Percentiles rank a stretch among this genome's conserved stretches.
Evolutionary conservation across 2,113 vertebrate species (phyloP).

Genomic region (Gopherus evgoodei): DNA sequence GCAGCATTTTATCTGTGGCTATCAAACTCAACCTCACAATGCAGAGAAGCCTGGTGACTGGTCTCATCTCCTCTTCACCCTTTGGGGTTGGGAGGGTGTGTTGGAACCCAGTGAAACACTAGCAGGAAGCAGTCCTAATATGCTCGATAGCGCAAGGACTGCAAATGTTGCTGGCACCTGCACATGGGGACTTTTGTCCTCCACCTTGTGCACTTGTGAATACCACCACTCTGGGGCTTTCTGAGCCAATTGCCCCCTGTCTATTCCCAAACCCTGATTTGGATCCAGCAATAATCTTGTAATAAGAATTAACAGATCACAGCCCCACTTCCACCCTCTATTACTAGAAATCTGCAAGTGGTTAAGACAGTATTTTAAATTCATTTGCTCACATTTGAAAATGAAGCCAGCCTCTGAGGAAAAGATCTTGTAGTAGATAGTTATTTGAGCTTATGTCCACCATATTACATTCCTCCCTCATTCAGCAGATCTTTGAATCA

Average conservation of each 20-base stretch:
- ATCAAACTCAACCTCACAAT: neutral
- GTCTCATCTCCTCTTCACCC: neutral
- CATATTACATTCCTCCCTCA: neutral
- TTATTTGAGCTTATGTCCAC: neutral
- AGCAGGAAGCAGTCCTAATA: neutral
- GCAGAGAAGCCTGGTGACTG: neutral
- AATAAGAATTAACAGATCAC: neutral
- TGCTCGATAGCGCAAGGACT: neutral
- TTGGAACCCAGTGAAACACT: neutral
- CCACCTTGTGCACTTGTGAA: neutral
- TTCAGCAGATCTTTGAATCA: neutral
- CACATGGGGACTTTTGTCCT: neutral
- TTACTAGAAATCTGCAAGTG: neutral
- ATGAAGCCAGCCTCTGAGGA: neutral
- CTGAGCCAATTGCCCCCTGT: neutral
- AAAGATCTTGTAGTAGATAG: neutral
- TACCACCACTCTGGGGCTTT: neutral
- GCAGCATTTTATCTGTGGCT: neutral
- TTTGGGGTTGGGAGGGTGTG: neutral
- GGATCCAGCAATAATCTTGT: neutral
- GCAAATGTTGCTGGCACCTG: neutral
- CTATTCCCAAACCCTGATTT: neutral
- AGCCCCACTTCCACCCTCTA: neutral
- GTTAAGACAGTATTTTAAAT: neutral
- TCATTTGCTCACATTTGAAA: neutral